These are phyloP conservation scores for Stenolophus ochropezus DNA, from an alignment of 2,888 invertebrate species.

Conservation along the genomic window DNA sequence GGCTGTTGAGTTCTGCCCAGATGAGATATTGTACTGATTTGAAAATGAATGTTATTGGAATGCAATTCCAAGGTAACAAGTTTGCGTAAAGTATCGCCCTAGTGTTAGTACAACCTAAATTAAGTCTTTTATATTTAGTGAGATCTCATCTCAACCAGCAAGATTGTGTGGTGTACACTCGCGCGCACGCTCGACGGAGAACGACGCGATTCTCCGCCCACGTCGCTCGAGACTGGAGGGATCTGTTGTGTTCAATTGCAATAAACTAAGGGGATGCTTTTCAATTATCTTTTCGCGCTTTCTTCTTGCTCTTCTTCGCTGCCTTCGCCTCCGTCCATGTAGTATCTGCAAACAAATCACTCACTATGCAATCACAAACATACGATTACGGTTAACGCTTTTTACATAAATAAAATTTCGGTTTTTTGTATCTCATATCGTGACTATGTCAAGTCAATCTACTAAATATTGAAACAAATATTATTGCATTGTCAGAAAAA, in stretches of 20 bases:
- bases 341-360: constrained; percentile 78
- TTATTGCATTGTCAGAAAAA: too few species aligned
- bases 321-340: constrained; percentile 85
- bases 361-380: too few species aligned
- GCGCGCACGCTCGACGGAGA: constrained; percentile 24
- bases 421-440: too few species aligned
- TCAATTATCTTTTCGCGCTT: constrained; percentile 83
- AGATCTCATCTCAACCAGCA: constrained; percentile 68
- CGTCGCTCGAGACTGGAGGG: constrained; percentile 65
- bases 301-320: constrained; percentile 85
- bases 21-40: constrained; percentile 42
- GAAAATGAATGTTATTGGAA: constrained; percentile 41
- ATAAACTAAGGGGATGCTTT: constrained; percentile 29
- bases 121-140: constrained; percentile 64
- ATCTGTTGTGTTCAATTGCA: constrained; percentile 72
- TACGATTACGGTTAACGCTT: too few species aligned
- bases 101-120: constrained; percentile 54
- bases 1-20: constrained; percentile 32
- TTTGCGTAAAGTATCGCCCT: constrained; percentile 26
- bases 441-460: too few species aligned
- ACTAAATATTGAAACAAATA: too few species aligned
- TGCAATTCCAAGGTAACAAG: constrained; percentile 44
- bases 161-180: constrained; percentile 61
- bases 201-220: constrained; percentile 52
- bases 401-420: too few species aligned